Conservation (phyloP, 2,113 vertebrate genomes). For the Cathartes aura region DNA sequence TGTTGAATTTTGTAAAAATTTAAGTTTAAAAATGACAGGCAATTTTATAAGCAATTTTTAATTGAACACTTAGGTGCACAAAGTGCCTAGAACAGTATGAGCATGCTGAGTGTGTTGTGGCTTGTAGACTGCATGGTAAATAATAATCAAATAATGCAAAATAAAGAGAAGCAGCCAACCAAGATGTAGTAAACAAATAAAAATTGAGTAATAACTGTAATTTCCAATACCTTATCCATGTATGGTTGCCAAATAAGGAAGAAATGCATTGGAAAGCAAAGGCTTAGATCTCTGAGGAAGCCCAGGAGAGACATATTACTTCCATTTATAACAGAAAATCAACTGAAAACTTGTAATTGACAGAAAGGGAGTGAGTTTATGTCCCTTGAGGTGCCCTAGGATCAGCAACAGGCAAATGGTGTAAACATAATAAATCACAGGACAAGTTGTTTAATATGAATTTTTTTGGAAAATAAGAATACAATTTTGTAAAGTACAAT, state of each 20-base stretch:
- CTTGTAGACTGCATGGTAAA: neutral
- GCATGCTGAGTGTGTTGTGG: neutral
- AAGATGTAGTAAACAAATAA: constrained; percentile 44
- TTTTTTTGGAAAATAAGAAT: constrained; percentile 14
- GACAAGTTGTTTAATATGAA: constrained; percentile 16
- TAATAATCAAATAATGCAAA: constrained; percentile 55
- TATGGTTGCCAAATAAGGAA: neutral
- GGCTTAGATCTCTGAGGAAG: neutral
- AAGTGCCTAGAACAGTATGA: neutral
- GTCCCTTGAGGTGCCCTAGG: constrained; percentile 24
- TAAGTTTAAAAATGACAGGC: neutral
- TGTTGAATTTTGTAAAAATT: neutral
- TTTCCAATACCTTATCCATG: constrained; percentile 40
- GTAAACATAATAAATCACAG: constrained; percentile 42
- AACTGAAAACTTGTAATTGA: constrained; percentile 42
- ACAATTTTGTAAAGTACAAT: neutral
- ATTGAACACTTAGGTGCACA: neutral
- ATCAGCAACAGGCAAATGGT: constrained; percentile 40
- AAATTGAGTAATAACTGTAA: constrained; percentile 60
- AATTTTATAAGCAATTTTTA: neutral
- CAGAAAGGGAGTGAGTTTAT: constrained; percentile 39
- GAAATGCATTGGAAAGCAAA: constrained; percentile 16
- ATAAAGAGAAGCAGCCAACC: constrained; percentile 9
- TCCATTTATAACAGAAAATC: constrained; percentile 53
- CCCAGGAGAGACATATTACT: constrained; percentile 26